A percentile compares a stretch with the other conserved stretches of the same genome.
Conservation (phyloP, 2,797 vertebrate species). For the Rachycentron canadum region DNA sequence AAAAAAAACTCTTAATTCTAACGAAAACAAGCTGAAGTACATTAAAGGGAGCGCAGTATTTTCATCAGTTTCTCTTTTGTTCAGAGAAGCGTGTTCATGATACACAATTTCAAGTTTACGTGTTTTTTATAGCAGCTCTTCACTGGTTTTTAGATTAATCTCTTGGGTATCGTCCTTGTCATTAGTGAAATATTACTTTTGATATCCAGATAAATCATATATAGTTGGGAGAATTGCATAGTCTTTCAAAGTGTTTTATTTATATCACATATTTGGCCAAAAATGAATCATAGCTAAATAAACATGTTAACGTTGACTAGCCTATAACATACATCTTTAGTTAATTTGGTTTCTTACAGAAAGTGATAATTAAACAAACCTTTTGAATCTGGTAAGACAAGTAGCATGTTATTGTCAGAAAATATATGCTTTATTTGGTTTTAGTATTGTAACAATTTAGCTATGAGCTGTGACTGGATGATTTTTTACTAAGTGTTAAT, state of each 20-base stretch:
- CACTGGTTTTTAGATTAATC: constrained; percentile 9
- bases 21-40: background rate
- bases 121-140: background rate
- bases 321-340: background rate
- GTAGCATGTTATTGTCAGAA: background rate
- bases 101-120: constrained; percentile 22
- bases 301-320: constrained; percentile 6
- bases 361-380: background rate
- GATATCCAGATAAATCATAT: constrained; percentile 10
- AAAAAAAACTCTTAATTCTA: background rate
- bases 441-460: background rate
- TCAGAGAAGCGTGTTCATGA: constrained; percentile 10
- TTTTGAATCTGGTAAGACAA: background rate
- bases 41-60: constrained; percentile 7
- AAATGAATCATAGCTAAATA: constrained; percentile 4
- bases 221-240: constrained; percentile 4
- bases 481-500: constrained; percentile 24
- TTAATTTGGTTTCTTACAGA: constrained; percentile 1
- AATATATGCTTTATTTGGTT: constrained; percentile 1
- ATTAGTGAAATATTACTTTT: constrained; percentile 30
- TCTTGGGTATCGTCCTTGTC: background rate
- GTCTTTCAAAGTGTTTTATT: background rate
- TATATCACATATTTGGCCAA: constrained; percentile 8
- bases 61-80: constrained; percentile 1
- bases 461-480: constrained; percentile 3